Percentiles rank a stretch among this genome's conserved stretches.
Conservation (phyloP, 35 echinoderm and acorn worm genomes). For the Heliocidaris erythrogramma region DNA sequence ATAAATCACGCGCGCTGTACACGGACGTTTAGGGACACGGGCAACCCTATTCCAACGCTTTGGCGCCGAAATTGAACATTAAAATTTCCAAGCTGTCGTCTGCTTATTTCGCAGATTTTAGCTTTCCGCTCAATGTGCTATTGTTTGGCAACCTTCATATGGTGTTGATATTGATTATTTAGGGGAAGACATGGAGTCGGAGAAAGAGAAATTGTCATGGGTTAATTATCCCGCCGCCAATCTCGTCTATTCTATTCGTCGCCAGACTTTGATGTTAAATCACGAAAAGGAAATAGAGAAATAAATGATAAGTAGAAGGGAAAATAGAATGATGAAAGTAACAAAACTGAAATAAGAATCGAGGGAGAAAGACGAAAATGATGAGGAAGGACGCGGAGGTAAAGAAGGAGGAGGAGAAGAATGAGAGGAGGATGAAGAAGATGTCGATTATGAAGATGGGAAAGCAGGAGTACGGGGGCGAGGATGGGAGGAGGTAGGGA, state of each 20-base stretch:
- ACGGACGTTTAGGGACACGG: constrained; percentile 41
- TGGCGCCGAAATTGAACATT: constrained; percentile 35
- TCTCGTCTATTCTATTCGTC: neutral
- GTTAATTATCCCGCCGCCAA: constrained; percentile 26
- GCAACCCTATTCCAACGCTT: neutral
- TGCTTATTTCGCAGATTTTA: constrained; percentile 49
- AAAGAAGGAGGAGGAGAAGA: too few species aligned
- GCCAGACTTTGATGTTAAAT: neutral
- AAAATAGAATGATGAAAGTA: neutral
- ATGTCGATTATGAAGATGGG: neutral
- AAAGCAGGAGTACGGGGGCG: neutral
- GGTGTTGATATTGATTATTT: constrained; percentile 27
- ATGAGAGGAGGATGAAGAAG: neutral
- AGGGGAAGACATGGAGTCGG: neutral
- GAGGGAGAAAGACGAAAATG: neutral
- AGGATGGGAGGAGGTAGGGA: neutral
- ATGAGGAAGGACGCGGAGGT: too few species aligned
- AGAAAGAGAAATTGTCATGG: neutral
- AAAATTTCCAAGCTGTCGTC: constrained; percentile 32
- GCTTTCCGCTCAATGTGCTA: neutral
- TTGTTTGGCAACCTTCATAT: neutral
- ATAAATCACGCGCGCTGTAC: constrained; percentile 28
- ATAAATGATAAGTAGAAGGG: neutral
- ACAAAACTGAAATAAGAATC: neutral
- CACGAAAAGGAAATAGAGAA: neutral